Evolutionary conservation across 1,140 invertebrate species (phyloP), one percentile per base, ranked within the genome.

Genomic region (Pseudomyrmex dendroicus): DNA sequence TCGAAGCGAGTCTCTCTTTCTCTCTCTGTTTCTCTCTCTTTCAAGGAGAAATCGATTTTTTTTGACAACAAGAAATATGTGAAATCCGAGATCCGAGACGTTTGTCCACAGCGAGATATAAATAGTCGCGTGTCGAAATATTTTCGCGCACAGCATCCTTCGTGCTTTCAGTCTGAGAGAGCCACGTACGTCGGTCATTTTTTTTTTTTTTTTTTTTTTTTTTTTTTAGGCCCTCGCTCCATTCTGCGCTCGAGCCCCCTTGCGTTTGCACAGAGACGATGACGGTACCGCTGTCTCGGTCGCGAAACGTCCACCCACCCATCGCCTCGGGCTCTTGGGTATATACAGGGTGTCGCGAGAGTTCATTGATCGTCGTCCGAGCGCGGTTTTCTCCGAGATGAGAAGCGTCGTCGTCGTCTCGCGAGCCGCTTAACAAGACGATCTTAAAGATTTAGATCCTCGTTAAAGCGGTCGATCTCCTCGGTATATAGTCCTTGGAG

Each of bases 231-330:
- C 35, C 35, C 35, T 35, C 20, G 67, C 59, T 68, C 59, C 35
- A 17, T 67, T 57, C 74, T 66, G 25, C 59, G 9, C 15, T 35
- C 35, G 35, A 35, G 35, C 13, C 9, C 20, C 72, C 50, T 35
- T 57, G 64, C 52, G 68, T 90, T 90, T 86, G 64, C 73, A 64
- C 46, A 83, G 66, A 85, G 86, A 82, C 76, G 57, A 57, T 66
- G 52, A 25, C 20, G 63, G 52, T 52, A 56, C 59, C 25, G 61
- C 63, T 70, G 70, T 54, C 57, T 83, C 78, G 83, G 35, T 85
- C 73, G 84, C 72, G 77, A 87, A 83, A 84, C 82, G 84, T 86
- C 90, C 89, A 90, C 91, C 90, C 85, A 90, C 84, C 84, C 84
- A 73, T 86, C 76, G 89, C 89, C 87, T 82, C 63, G 44, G 87